Evolutionary conservation across 2,888 invertebrate genomes (phyloP).

Genomic region (Eucera pruinosa): DNA sequence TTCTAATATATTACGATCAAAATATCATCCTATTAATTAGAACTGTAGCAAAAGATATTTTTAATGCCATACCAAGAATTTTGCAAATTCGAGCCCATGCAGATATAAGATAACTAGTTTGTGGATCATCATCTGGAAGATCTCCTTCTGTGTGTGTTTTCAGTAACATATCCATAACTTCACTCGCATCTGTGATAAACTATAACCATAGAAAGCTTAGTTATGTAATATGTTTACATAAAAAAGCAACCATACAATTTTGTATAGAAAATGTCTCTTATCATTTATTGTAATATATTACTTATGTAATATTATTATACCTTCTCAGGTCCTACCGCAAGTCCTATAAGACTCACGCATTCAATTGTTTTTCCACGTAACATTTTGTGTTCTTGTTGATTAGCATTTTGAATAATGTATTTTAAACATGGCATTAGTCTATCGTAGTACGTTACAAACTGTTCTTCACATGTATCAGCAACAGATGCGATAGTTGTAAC

Average conservation of each 20-base stretch:
- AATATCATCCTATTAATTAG: too few relatives aligned
- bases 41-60: too few relatives aligned
- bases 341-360: conserved; percentile 98
- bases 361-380: conserved; percentile 99
- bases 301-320: conserved; percentile 58
- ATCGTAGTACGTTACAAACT: conserved; percentile 97
- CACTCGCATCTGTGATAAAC: conserved; percentile 96
- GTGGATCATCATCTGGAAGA: conserved; percentile 97
- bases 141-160: conserved; percentile 95
- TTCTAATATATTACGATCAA: neutral
- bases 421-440: conserved; percentile 96
- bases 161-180: conserved; percentile 97
- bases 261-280: too few relatives aligned
- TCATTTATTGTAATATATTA: neutral
- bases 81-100: conserved; percentile 99
- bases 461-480: conserved; percentile 98
- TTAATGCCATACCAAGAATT: conserved; percentile 88
- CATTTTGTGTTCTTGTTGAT: conserved; percentile 93
- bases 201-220: conserved; percentile 67
- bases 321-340: conserved; percentile 92
- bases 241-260: too few relatives aligned
- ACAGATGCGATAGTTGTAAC: conserved; percentile 99
- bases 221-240: conserved; percentile 3
- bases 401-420: conserved; percentile 98
- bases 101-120: conserved; percentile 98